Conservation (phyloP, 2,888 invertebrate genomes). For the Oligia strigilis region DNA sequence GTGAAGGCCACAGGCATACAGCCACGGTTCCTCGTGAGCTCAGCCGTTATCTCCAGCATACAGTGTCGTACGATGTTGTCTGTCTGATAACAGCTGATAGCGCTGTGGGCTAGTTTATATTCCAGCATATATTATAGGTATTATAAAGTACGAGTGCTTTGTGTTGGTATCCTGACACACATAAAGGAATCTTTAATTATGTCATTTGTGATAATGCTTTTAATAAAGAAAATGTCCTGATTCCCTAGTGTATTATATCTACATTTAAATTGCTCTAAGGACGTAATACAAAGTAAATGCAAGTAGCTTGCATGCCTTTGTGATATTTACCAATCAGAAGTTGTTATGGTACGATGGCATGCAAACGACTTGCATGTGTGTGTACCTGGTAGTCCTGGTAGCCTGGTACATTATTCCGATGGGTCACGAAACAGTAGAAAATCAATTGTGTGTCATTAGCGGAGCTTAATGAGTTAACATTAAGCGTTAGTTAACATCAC, state of each 20-base stretch:
- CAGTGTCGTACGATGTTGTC: conserved; percentile 66
- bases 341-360: too few relatives aligned
- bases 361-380: background rate
- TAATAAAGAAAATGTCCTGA: conserved; percentile 7
- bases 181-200: conserved; percentile 12
- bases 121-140: background rate
- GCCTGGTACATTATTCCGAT: background rate
- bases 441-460: too few relatives aligned
- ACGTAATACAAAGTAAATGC: background rate
- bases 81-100: conserved; percentile 52
- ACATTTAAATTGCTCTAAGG: background rate
- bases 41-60: conserved; percentile 48
- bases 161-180: conserved; percentile 42
- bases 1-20: background rate
- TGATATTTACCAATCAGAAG: background rate
- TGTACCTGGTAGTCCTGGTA: background rate
- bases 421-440: too few relatives aligned
- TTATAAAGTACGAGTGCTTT: conserved; percentile 14
- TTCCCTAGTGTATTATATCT: background rate
- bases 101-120: conserved; percentile 36
- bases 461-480: too few relatives aligned
- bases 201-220: background rate
- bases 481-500: background rate
- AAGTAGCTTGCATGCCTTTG: background rate
- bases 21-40: conserved; percentile 30